These are phyloP conservation scores for Novumbra hubbsi DNA, from an alignment of 2,797 vertebrate genomes.

Conservation along the genomic window DNA sequence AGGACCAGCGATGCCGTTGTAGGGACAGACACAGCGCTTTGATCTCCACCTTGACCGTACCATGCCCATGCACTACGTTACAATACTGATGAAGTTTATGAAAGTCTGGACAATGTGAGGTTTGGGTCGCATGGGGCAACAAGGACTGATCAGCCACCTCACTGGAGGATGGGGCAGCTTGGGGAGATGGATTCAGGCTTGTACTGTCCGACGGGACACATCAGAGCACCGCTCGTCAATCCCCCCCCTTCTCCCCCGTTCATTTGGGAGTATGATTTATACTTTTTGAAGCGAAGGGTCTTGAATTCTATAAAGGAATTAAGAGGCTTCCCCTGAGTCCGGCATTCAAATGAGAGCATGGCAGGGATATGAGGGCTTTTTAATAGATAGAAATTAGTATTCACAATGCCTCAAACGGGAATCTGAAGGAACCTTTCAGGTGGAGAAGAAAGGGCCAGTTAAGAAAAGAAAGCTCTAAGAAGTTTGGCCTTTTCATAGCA, in stretches of 20 bases:
- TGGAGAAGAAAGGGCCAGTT: slow-evolving; percentile 80
- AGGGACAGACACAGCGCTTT: background rate
- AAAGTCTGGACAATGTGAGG: slow-evolving; percentile 19
- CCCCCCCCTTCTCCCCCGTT: slow-evolving; percentile 64
- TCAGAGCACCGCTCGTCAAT: slow-evolving; percentile 66
- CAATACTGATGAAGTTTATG: background rate
- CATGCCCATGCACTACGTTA: slow-evolving; percentile 11
- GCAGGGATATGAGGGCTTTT: slow-evolving; percentile 79
- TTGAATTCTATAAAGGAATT: slow-evolving; percentile 86
- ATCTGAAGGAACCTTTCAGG: slow-evolving; percentile 84
- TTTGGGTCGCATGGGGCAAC: slow-evolving; percentile 41
- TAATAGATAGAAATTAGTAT: slow-evolving; percentile 86
- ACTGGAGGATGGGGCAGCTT: slow-evolving; percentile 69
- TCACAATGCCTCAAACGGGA: slow-evolving; percentile 79
- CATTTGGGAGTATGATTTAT: slow-evolving; percentile 88
- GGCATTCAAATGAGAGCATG: slow-evolving; percentile 84
- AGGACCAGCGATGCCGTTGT: background rate
- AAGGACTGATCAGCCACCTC: slow-evolving; percentile 61
- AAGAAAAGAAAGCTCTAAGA: slow-evolving; percentile 78
- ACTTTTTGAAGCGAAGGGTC: slow-evolving; percentile 86
- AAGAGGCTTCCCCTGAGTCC: slow-evolving; percentile 79
- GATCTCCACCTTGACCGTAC: slow-evolving; percentile 7
- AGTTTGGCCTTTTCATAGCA: slow-evolving; percentile 73
- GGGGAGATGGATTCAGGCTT: slow-evolving; percentile 68
- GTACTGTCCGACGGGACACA: slow-evolving; percentile 73